Evolutionary conservation across 1,140 invertebrate species (phyloP).

Genomic region (Pseudomyrmex dendroicus): DNA sequence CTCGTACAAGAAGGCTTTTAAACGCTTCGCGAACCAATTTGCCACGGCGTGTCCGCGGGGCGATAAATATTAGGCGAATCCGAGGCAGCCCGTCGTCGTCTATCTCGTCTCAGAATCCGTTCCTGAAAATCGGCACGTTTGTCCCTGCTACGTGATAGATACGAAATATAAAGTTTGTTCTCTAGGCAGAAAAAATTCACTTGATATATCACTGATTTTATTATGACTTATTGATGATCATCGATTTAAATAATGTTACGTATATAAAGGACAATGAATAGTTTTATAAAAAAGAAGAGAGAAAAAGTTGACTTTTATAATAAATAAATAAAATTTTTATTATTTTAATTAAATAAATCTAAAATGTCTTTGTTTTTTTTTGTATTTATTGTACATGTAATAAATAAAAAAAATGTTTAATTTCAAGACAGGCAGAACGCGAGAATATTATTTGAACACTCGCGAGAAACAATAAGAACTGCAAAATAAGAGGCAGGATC

Average conservation of each 20-base stretch:
- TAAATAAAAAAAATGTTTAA: slow-evolving; percentile 21
- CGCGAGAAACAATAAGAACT: slow-evolving; percentile 2
- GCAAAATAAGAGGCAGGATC: not conserved
- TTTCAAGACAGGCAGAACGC: not conserved
- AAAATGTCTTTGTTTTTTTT: not conserved
- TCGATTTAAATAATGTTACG: not conserved
- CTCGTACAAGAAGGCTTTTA: slow-evolving; percentile 69
- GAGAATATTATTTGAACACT: not conserved
- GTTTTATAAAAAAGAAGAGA: too few relatives aligned
- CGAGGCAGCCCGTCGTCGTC: not conserved
- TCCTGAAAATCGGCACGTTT: slow-evolving; percentile 32
- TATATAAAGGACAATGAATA: not conserved
- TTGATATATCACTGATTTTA: too few relatives aligned
- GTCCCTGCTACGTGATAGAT: not conserved
- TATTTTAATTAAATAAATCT: not conserved
- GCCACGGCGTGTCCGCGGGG: slow-evolving; percentile 75
- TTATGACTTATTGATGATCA: not conserved
- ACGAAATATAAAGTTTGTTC: not conserved
- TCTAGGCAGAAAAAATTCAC: too few relatives aligned
- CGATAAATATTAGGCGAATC: slow-evolving; percentile 78
- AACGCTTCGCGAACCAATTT: slow-evolving; percentile 80
- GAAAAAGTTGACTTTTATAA: not conserved
- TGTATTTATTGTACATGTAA: not conserved
- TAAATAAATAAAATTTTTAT: not conserved
- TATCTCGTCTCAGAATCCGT: slow-evolving; percentile 32